Conservation (phyloP, 2,113 vertebrate species). For the Dipodomys merriami region DNA sequence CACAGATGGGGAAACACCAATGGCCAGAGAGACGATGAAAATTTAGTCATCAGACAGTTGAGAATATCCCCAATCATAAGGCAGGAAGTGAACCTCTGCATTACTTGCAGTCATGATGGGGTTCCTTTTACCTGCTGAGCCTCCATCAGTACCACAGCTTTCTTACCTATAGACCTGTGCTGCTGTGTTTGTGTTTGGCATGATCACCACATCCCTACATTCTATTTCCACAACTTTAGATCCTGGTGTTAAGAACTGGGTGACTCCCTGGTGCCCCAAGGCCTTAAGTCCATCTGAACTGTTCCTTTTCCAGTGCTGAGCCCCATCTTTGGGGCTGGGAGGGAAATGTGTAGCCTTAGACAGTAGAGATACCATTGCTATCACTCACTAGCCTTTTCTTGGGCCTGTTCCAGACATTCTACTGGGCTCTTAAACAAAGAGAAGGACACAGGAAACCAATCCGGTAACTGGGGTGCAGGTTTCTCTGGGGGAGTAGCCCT, state of each 20-base stretch:
- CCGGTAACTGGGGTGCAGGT: neutral
- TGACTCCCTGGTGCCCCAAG: neutral
- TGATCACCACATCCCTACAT: neutral
- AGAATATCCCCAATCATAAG: neutral
- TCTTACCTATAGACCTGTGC: neutral
- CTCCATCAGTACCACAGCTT: too few species aligned
- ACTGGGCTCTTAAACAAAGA: neutral
- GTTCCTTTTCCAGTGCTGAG: neutral
- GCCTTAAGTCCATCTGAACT: neutral
- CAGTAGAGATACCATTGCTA: neutral
- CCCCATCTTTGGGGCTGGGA: neutral
- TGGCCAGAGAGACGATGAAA: neutral
- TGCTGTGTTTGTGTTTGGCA: accelerated
- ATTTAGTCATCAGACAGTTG: neutral
- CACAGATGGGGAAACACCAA: conserved; percentile 34
- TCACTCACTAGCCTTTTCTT: neutral
- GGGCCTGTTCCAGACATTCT: neutral
- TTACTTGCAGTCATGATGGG: neutral
- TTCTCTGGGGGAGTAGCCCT: neutral
- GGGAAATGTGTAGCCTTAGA: neutral
- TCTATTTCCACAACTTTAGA: neutral
- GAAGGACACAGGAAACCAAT: neutral
- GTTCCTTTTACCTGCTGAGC: neutral
- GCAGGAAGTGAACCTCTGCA: neutral
- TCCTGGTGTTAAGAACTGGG: neutral